phyloP scores from a whole-genome alignment of 1,140 invertebrate species.

The Galleria mellonella region DNA sequence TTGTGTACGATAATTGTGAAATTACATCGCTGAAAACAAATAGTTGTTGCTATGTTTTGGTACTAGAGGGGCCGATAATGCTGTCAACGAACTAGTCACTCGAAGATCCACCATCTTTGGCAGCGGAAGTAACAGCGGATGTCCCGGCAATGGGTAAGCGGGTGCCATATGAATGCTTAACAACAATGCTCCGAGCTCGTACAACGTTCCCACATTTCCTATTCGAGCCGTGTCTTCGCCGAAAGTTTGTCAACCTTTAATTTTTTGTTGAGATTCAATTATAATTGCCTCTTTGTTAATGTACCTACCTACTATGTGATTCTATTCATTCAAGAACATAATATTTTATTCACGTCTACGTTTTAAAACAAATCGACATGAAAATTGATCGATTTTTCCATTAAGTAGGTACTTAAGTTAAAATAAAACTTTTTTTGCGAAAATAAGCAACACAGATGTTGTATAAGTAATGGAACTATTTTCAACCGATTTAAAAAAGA shows the following conservation, averaged over 20 bases:
- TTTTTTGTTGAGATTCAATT: slow-evolving; percentile 58
- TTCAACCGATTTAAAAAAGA: too few relatives aligned
- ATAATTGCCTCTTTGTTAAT: too few relatives aligned
- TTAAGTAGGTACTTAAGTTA: too few relatives aligned
- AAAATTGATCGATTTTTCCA: too few relatives aligned
- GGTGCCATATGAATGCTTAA: slow-evolving; percentile 67
- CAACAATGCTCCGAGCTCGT: slow-evolving; percentile 43
- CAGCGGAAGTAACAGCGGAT: slow-evolving; percentile 69
- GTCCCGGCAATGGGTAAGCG: slow-evolving; percentile 69
- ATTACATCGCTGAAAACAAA: slow-evolving; percentile 18
- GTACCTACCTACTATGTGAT: too few relatives aligned
- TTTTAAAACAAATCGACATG: too few relatives aligned
- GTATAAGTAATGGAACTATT: too few relatives aligned
- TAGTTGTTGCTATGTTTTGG: slow-evolving; percentile 37
- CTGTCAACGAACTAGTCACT: slow-evolving; percentile 65
- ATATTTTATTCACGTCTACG: too few relatives aligned
- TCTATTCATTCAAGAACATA: too few relatives aligned
- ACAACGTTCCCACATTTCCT: slow-evolving; percentile 64
- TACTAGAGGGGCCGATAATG: slow-evolving; percentile 28
- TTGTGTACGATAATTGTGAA: slow-evolving; percentile 22
- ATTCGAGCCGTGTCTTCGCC: slow-evolving; percentile 62
- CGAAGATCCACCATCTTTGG: slow-evolving; percentile 69
- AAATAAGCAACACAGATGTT: too few relatives aligned
- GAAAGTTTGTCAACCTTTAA: slow-evolving; percentile 71
- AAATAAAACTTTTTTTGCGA: too few relatives aligned